Evolutionary conservation across 2,797 vertebrate species (phyloP).

Genomic region (Sternotherus odoratus): DNA sequence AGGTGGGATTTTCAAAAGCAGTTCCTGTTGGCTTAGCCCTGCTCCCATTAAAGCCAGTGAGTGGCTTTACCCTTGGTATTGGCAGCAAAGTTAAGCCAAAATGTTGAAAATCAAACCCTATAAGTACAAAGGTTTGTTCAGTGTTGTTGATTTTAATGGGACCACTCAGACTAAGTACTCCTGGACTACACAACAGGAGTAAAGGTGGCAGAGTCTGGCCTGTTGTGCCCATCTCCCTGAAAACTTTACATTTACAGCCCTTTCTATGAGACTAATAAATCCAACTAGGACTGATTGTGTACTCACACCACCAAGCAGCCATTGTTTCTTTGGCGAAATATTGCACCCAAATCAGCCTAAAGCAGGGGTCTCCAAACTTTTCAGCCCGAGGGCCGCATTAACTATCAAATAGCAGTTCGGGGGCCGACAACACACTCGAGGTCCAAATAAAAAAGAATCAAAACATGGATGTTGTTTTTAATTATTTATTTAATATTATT

Average conservation of each 20-base stretch:
- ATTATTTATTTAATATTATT: no score
- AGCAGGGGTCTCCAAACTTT: no score
- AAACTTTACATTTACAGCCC: neutral
- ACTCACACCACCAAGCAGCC: neutral
- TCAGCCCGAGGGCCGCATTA: no score
- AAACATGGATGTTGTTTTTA: no score
- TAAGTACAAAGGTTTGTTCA: neutral
- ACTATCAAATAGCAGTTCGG: no score
- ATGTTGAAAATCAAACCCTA: neutral
- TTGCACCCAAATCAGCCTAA: neutral
- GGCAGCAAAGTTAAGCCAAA: neutral
- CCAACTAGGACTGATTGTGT: neutral
- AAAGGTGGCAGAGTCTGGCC: neutral
- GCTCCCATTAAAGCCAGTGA: neutral
- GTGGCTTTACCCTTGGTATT: neutral
- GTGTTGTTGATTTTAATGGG: neutral
- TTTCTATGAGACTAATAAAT: neutral
- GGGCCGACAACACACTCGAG: no score
- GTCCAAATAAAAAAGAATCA: no score
- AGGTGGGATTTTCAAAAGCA: neutral
- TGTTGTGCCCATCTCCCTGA: rapidly evolving
- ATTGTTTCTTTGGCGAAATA: neutral
- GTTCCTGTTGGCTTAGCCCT: neutral
- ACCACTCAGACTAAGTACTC: neutral
- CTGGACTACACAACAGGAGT: neutral